Conservation (phyloP, 2,113 vertebrate genomes). For the Chaetura pelagica region DNA sequence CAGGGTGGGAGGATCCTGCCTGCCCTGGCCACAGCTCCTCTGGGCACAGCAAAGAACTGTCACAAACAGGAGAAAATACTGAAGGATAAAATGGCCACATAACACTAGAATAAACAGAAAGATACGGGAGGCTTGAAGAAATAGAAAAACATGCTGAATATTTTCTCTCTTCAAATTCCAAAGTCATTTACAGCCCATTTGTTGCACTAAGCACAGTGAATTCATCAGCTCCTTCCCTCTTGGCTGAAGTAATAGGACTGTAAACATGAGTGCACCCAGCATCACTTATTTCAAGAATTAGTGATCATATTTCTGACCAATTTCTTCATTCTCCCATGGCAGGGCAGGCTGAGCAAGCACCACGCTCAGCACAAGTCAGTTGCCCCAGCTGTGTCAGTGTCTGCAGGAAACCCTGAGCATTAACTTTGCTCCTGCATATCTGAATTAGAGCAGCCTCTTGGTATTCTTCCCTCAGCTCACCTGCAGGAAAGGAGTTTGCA, state of each 20-base stretch:
- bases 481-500: background rate
- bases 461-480: background rate
- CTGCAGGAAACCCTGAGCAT: background rate
- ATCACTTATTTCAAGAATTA: background rate
- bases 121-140: no score
- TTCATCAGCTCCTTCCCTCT: background rate
- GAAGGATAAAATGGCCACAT: background rate
- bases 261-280: background rate
- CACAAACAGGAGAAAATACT: background rate
- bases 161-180: background rate
- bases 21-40: background rate
- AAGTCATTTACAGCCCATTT: background rate
- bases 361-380: background rate
- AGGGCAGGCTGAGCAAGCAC: background rate
- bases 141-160: background rate
- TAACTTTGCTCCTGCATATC: background rate
- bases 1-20: background rate
- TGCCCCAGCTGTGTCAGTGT: background rate
- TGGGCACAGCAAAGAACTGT: background rate
- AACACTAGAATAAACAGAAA: background rate
- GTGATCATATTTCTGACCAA: background rate
- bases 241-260: background rate
- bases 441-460: constrained; percentile 1
- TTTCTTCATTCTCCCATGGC: background rate
- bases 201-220: background rate